Percentiles rank a stretch among this genome's conserved stretches.
These are phyloP conservation scores for Meda fulgida DNA, from an alignment of 2,797 vertebrate genomes.

Conservation along the genomic window DNA sequence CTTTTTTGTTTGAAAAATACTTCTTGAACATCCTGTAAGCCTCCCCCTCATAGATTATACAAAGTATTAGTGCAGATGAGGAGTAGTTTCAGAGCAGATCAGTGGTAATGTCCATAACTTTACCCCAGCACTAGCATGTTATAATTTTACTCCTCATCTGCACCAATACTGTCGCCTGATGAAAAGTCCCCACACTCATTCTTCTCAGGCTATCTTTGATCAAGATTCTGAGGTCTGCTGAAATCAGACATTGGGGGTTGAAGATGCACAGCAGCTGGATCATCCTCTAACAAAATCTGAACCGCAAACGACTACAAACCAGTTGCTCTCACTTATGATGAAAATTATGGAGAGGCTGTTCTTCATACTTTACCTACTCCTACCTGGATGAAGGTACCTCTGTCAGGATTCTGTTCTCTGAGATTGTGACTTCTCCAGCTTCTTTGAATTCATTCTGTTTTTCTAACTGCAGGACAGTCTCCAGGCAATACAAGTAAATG, in stretches of 20 bases:
- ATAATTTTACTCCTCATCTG: not conserved
- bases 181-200: not conserved
- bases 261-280: not conserved
- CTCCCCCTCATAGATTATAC: not conserved
- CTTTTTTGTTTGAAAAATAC: not conserved
- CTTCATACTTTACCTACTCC: not conserved
- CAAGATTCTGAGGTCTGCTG: not conserved
- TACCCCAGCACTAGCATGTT: not conserved
- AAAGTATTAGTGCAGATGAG: not conserved
- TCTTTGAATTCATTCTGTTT: slow-evolving; percentile 6
- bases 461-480: not conserved
- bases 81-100: not conserved
- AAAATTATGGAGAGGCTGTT: not conserved
- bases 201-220: not conserved
- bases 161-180: not conserved
- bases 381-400: not conserved
- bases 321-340: not conserved
- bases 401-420: not conserved
- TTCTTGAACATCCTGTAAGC: not conserved
- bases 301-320: not conserved
- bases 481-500: not conserved
- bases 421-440: not conserved
- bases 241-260: not conserved
- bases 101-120: not conserved
- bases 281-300: not conserved